Conservation (phyloP, 2,113 vertebrate genomes). For the Corythaeola cristata region DNA sequence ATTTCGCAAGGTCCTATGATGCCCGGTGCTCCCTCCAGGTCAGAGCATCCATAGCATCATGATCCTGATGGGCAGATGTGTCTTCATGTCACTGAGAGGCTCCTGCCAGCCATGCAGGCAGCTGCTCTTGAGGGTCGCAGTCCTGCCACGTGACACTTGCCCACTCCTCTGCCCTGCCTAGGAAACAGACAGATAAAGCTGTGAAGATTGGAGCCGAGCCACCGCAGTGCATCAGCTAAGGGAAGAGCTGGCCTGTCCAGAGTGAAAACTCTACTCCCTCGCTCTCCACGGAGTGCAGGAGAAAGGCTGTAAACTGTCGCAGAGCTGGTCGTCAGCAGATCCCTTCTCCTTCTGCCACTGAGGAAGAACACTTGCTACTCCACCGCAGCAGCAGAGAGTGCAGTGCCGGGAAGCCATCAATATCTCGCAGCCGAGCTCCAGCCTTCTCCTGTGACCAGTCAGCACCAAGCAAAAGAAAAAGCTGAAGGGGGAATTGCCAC, state of each 20-base stretch:
- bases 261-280: not conserved
- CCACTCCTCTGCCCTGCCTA: not conserved
- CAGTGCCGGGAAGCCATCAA: not conserved
- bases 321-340: not conserved
- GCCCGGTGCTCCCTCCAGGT: not conserved
- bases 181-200: not conserved
- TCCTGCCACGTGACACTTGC: rapidly evolving
- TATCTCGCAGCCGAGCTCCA: not conserved
- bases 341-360: not conserved
- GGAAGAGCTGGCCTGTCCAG: not conserved
- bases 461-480: not conserved
- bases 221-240: not conserved
- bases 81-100: not conserved
- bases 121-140: not conserved
- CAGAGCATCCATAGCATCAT: not conserved
- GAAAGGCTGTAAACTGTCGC: not conserved
- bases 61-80: not conserved
- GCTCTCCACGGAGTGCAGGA: rapidly evolving
- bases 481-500: not conserved
- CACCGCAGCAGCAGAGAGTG: not conserved
- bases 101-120: not conserved
- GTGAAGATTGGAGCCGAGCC: not conserved
- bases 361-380: not conserved
- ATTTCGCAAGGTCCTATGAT: not conserved
- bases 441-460: not conserved